Percentiles rank a stretch among this genome's conserved stretches.
Conservation (phyloP, 2,888 invertebrate genomes). For the Chydorus sphaericus region DNA sequence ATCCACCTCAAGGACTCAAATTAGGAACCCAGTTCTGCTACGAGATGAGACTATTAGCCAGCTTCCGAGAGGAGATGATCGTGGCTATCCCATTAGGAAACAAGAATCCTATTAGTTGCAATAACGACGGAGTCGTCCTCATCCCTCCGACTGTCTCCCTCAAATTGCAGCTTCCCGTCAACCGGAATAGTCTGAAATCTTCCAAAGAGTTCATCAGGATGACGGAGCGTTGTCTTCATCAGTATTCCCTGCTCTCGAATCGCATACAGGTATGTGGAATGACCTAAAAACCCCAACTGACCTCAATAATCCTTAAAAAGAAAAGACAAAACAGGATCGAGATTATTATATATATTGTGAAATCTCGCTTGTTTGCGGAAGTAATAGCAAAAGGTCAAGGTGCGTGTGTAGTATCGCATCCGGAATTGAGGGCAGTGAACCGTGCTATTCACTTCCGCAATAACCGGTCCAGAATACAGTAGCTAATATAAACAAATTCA, state of each 20-base stretch:
- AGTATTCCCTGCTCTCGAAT: conserved; percentile 6
- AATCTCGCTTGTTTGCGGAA: no score
- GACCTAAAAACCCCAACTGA: no score
- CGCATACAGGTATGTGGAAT: conserved; percentile 13
- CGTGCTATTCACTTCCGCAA: no score
- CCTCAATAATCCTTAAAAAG: no score
- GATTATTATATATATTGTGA: no score
- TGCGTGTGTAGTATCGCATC: no score
- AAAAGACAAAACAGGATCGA: no score
- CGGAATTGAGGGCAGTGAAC: no score
- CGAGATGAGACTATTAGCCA: conserved; percentile 64
- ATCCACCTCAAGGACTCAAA: conserved; percentile 56
- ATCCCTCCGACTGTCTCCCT: conserved; percentile 73
- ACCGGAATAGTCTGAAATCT: conserved; percentile 18
- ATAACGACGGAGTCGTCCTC: conserved; percentile 52
- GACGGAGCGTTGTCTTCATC: conserved; percentile 7
- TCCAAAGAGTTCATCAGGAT: conserved; percentile 12
- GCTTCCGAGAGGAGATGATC: conserved; percentile 43
- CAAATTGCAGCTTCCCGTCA: conserved; percentile 60
- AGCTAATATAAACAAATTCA: no score
- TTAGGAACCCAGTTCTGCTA: conserved; percentile 68
- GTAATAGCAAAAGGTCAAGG: no score
- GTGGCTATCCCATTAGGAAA: conserved; percentile 23
- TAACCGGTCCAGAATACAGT: no score
- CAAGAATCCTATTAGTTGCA: conserved; percentile 33